These are phyloP conservation scores for Opisthograptis luteolata DNA, from an alignment of 2,888 invertebrate genomes.

Conservation along the genomic window DNA sequence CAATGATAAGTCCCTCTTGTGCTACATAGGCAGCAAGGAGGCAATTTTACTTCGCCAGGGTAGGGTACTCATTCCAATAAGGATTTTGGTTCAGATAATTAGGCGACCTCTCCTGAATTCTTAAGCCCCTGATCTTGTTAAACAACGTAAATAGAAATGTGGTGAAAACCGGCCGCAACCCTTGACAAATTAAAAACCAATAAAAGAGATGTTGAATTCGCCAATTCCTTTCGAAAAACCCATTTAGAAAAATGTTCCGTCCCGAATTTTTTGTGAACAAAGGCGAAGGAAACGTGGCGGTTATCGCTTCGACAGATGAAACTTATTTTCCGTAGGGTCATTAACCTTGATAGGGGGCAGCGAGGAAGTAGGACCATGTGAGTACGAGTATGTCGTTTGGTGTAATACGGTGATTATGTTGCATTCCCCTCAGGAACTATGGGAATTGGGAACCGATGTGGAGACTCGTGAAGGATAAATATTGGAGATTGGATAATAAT, in stretches of 20 bases:
- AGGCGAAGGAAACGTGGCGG: constrained; percentile 29
- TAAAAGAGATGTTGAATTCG: constrained; percentile 16
- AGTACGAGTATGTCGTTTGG: constrained; percentile 42
- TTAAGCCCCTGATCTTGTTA: too few species aligned
- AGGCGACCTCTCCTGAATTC: too few species aligned
- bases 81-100: too few species aligned
- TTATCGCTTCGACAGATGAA: constrained; percentile 45
- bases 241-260: constrained; percentile 19
- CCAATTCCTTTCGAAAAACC: constrained; percentile 13
- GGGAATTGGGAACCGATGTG: constrained; percentile 5
- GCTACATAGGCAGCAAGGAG: too few species aligned
- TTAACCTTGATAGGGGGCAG: constrained; percentile 58
- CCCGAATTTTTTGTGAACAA: constrained; percentile 32
- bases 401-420: constrained; percentile 51
- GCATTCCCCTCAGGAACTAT: constrained; percentile 41
- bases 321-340: constrained; percentile 48
- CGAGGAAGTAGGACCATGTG: constrained; percentile 36
- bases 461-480: constrained; percentile 22
- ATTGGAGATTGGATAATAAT: constrained; percentile 6
- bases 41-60: too few species aligned
- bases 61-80: too few species aligned
- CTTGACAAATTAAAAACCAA: constrained; percentile 23
- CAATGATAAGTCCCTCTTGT: too few species aligned
- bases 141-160: background rate
- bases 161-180: constrained; percentile 6